A percentile compares a stretch with the other conserved stretches of the same genome.
Evolutionary conservation across 2,888 invertebrate species (phyloP).

Genomic region (Toxonevra muliebris): DNA sequence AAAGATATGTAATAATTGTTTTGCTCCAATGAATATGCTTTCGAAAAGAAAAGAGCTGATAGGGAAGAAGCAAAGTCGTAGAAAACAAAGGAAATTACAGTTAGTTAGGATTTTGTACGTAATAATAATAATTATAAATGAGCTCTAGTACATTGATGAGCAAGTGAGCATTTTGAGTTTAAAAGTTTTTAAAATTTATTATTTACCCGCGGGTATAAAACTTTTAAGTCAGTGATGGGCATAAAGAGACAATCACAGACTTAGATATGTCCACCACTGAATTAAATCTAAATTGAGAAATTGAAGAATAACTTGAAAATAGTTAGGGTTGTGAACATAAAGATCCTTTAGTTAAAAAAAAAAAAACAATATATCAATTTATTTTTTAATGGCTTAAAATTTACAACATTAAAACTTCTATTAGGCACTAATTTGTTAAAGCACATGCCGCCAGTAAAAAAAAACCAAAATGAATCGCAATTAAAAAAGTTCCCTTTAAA

Average conservation of each 20-base stretch:
- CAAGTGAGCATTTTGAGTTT: too few species aligned
- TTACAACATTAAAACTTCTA: too few species aligned
- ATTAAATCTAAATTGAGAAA: neutral
- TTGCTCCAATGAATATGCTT: constrained; percentile 18
- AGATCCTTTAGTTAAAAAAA: constrained; percentile 34
- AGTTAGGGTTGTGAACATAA: constrained; percentile 37
- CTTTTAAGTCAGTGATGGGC: too few species aligned
- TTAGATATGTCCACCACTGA: too few species aligned
- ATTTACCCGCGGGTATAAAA: too few species aligned
- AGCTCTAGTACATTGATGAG: neutral
- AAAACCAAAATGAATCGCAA: too few species aligned
- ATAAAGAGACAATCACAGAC: too few species aligned
- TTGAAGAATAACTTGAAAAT: neutral
- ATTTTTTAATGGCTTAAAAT: neutral
- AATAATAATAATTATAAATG: constrained; percentile 2
- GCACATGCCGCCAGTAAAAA: too few species aligned
- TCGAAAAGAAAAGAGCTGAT: constrained; percentile 10
- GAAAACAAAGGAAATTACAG: neutral
- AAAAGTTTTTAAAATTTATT: too few species aligned
- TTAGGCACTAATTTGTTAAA: too few species aligned
- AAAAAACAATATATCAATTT: constrained; percentile 31
- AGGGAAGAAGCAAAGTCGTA: neutral
- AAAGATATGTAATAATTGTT: neutral
- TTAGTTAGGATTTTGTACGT: constrained; percentile 18
- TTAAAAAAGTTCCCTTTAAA: too few species aligned